Evolutionary conservation across 2,888 invertebrate species (phyloP).

Genomic region (Mesopsocus fuscifrons): DNA sequence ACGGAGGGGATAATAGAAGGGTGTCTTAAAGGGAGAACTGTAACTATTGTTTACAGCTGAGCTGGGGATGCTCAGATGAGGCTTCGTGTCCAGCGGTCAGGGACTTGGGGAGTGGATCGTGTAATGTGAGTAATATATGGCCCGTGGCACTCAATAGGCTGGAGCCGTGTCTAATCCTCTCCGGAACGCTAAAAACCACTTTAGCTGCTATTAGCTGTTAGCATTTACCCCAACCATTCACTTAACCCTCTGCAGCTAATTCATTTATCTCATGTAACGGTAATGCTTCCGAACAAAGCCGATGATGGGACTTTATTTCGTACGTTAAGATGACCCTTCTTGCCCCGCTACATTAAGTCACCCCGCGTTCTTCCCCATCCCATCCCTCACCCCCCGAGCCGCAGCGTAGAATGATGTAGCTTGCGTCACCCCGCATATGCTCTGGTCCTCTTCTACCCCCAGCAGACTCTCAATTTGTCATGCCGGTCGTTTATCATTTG

Average conservation of each 20-base stretch:
- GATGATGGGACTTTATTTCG: constrained; percentile 2
- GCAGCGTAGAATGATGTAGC: too few species aligned
- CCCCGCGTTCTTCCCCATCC: too few species aligned
- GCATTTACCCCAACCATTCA: constrained; percentile 8
- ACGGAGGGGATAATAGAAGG: too few species aligned
- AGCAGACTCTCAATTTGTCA: constrained; percentile 11
- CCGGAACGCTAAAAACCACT: constrained; percentile 9
- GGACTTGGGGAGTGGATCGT: not conserved
- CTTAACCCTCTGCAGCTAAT: constrained; percentile 10
- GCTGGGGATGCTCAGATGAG: too few species aligned
- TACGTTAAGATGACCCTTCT: not conserved
- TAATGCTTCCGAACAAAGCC: constrained; percentile 10
- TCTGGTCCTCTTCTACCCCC: too few species aligned
- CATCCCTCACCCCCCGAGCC: too few species aligned
- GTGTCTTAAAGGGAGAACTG: too few species aligned
- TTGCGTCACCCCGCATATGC: too few species aligned
- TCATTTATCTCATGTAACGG: constrained; percentile 10
- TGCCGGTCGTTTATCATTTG: constrained; percentile 10
- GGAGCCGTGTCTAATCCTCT: constrained; percentile 7
- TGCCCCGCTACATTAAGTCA: not conserved
- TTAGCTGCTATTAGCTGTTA: constrained; percentile 10
- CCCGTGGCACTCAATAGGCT: not conserved
- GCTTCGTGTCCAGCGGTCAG: too few species aligned
- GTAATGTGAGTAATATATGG: not conserved
- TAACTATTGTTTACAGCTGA: too few species aligned